phyloP scores from a whole-genome alignment of 92 coral and sea anemone species.

The Actinostola sp. region DNA sequence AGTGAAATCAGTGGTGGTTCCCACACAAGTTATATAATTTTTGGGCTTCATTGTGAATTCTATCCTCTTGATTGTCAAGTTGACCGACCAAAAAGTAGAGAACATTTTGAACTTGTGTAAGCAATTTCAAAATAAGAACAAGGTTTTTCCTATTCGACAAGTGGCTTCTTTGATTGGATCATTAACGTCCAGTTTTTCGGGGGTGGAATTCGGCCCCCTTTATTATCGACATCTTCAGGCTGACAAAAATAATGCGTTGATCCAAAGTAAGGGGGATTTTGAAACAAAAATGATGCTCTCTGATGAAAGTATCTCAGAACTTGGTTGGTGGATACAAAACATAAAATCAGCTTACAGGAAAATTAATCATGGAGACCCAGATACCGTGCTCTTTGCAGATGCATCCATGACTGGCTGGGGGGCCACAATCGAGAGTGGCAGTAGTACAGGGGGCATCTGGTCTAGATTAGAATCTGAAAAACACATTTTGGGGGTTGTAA shows the following conservation, averaged over 20 bases:
- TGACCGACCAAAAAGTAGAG: constrained; percentile 33
- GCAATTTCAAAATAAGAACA: constrained; percentile 21
- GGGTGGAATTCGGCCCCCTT: constrained; percentile 51
- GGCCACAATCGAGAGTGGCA: constrained; percentile 45
- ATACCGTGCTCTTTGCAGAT: constrained; percentile 41
- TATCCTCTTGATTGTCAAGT: constrained; percentile 35
- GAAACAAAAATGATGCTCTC: constrained; percentile 40
- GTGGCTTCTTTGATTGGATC: constrained; percentile 57
- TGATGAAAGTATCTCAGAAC: constrained; percentile 21
- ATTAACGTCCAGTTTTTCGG: constrained; percentile 50
- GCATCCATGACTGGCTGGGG: constrained; percentile 61
- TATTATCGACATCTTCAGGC: constrained; percentile 47
- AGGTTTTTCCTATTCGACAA: constrained; percentile 41
- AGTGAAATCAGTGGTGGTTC: constrained; percentile 48
- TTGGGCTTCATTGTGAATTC: constrained; percentile 52
- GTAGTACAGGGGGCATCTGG: constrained; percentile 42
- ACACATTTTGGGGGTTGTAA: constrained; percentile 55
- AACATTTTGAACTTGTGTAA: constrained; percentile 36
- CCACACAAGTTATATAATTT: constrained; percentile 42
- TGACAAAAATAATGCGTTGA: constrained; percentile 34
- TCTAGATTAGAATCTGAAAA: constrained; percentile 13
- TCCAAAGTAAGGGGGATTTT: constrained; percentile 39
- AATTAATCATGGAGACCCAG: constrained; percentile 24
- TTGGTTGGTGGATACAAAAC: constrained; percentile 47
- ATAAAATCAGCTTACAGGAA: constrained; percentile 24